Evolutionary conservation across 2,888 invertebrate species (phyloP).

Genomic region (Phengaris arion): DNA sequence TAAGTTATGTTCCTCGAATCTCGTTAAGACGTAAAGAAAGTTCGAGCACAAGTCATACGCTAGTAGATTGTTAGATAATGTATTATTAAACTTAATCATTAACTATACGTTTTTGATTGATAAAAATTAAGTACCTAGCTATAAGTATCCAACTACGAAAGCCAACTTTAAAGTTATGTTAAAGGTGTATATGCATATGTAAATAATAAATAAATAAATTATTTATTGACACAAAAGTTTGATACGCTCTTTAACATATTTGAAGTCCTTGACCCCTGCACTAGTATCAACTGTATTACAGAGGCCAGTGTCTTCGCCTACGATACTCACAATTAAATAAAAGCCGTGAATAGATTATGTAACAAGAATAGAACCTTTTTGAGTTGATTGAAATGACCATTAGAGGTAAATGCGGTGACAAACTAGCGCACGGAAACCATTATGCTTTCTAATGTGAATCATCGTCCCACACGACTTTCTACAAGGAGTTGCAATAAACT

Average conservation of each 20-base stretch:
- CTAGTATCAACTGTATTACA: too few relatives aligned
- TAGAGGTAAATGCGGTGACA: slow-evolving; percentile 12
- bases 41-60: neutral
- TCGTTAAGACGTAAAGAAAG: slow-evolving; percentile 2
- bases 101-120: too few relatives aligned
- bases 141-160: too few relatives aligned
- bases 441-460: slow-evolving; percentile 24
- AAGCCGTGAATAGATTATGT: neutral
- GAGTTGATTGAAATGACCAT: slow-evolving; percentile 5
- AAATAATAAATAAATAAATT: too few relatives aligned
- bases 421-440: neutral
- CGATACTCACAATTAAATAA: too few relatives aligned
- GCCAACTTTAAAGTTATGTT: too few relatives aligned
- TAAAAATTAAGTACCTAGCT: too few relatives aligned
- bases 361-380: neutral
- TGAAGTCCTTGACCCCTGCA: too few relatives aligned
- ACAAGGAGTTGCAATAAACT: neutral
- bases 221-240: too few relatives aligned
- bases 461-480: neutral
- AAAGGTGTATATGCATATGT: too few relatives aligned
- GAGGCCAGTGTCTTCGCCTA: too few relatives aligned
- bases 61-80: neutral
- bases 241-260: neutral
- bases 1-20: neutral
- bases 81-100: neutral